Base-by-base conservation (phyloP, 2,888 invertebrate genomes). In the Seira ritae region DNA sequence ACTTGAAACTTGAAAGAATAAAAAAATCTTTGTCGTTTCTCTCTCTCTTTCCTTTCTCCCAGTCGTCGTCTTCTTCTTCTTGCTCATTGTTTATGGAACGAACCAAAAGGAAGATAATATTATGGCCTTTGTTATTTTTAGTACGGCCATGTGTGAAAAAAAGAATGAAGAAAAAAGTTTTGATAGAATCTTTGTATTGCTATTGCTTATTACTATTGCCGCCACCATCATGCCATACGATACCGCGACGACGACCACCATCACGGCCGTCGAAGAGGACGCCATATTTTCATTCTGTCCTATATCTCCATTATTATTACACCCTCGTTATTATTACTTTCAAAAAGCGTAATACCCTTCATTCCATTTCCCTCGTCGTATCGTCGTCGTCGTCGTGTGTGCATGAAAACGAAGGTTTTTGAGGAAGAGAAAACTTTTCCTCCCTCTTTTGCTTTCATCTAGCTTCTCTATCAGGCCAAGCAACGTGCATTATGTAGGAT, bases 131-230 rank as follows among this genome's bases (percentile, higher is more conserved):
- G 3, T 31, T 55, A 15, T 55, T 55, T 12, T 55, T 31, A 2
- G 31, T 4, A 31, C 8, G 2, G 31, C 8, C 31, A 31, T 31
- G 31, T 31, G 31, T 31, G 31, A 31, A 8, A 55, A 55, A 55
- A 17, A 55, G 55, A 55, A 8, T 55, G 6, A 8, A 55, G 12
- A 55, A 55, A 55, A 55, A 55, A 17, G 17, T 3, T 55, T 55
- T 62, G 72, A 73, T 65, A 42, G 24, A 65, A 65, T 65, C 73
- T 62, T 37, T 46, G 65, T 17, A 66, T 74, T 37, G 62, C 62
- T 66, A 66, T 74, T 66, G 65, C 24, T 69, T 69, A 37, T 69
- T 42, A 42, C 69, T 37, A 69, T 42, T 69, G 69, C 69, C 17
- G 15, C 17, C 55, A 55, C 42, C 42, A 42, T 42, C 42, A 42